Conservation (phyloP, 1,140 invertebrate genomes). For the Trinorchestia longiramus region DNA sequence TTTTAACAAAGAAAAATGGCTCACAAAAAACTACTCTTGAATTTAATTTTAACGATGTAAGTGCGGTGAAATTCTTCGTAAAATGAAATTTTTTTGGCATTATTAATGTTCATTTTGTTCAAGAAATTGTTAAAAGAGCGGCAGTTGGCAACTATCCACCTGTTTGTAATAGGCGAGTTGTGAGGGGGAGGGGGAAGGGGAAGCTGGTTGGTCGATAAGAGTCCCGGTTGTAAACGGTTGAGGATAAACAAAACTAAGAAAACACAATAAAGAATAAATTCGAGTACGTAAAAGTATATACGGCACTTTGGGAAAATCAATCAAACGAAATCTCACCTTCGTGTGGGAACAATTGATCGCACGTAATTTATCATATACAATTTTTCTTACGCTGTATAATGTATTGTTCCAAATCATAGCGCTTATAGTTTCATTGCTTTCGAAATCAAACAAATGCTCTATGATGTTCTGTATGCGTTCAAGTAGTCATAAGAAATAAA, state of each 20-base stretch:
- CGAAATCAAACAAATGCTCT: no score
- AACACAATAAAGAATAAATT: neutral
- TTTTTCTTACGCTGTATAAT: no score
- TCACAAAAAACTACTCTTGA: neutral
- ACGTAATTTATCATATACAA: no score
- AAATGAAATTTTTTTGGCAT: neutral
- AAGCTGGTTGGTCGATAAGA: neutral
- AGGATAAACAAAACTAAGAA: neutral
- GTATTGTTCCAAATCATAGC: no score
- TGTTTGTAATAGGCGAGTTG: neutral
- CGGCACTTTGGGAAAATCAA: neutral
- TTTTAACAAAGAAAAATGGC: neutral
- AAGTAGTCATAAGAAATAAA: no score
- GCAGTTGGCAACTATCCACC: neutral
- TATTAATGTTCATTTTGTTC: neutral
- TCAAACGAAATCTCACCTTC: neutral
- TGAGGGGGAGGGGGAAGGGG: no score
- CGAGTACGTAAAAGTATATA: neutral
- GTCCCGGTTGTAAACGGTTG: neutral
- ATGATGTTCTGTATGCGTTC: no score
- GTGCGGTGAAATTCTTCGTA: neutral
- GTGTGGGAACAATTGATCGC: neutral
- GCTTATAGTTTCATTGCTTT: no score
- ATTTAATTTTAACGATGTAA: neutral
- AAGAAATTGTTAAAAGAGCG: neutral